Base-by-base conservation (phyloP, 2,797 vertebrate genomes). In the Neosilurus hyrtlii region DNA sequence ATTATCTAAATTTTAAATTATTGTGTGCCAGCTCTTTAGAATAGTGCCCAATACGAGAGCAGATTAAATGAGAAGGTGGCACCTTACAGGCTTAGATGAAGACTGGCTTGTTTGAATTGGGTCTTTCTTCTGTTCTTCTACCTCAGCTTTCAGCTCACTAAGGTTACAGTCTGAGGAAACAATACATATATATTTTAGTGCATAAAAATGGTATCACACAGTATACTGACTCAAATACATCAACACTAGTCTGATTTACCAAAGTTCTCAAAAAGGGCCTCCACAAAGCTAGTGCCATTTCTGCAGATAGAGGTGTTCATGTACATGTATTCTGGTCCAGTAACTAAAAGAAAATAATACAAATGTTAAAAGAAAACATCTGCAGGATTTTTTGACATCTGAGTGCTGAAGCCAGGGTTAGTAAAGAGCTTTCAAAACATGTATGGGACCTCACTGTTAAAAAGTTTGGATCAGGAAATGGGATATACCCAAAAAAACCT, bases 211-310 rank as follows among this genome's bases (percentile, higher is more conserved):
- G 26, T 54, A 71, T 54, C 30, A 84, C 30, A 24, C 49, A n/a
- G 2, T 57, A 35, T 70, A 24, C 24, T 66, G 9, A 68, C 22
- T 62, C 24, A 83, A 37, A 15, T 3, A 24, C 30, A 22, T 52
- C 9, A 72, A 65, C 24, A 61, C 24, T 63, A 37, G 20, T 77
- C 14, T 37, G 24, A 82, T 93, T 10, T 93, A 98, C 97, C 97
- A 70, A 99, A 99, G 86, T 96, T 96, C 82, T 99, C 97, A 86
- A 99, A 99, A 78, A 99, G 94, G 49, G 98, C 98, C 90, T 98
- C 98, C 79, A 99, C 97, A 2, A 99, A 99, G 91, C 98, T 99
- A 63, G 98, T 98, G 87, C 98, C 97, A 2, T 97, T 97, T 91
- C 96, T 94, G 84, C 97, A 95, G 82, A 96, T 94, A 0, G 95